Evolutionary conservation across 92 coral and sea anemone genomes (phyloP).

Genomic region (Paramuricea clavata): DNA sequence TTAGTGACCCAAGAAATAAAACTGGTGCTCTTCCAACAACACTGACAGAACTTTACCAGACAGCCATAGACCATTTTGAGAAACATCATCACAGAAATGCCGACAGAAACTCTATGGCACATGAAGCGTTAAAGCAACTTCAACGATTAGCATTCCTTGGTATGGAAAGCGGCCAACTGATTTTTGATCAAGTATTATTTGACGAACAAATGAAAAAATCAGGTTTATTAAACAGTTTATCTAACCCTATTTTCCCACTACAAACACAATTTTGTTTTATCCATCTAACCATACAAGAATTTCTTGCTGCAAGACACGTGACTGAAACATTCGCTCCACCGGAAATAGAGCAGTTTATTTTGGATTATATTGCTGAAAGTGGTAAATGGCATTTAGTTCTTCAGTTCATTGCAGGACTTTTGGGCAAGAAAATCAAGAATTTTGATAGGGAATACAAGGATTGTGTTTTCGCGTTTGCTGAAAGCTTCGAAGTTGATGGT

Average conservation of each 20-base stretch:
- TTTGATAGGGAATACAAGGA: background rate
- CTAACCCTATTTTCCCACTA: background rate
- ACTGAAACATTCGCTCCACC: background rate
- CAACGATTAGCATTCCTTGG: background rate
- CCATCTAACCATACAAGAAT: constrained; percentile 20
- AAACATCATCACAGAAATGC: background rate
- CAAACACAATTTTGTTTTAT: background rate
- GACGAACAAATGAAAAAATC: background rate
- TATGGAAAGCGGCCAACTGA: background rate
- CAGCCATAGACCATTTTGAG: background rate
- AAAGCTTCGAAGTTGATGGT: background rate
- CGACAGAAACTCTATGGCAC: background rate
- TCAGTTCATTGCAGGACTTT: constrained; percentile 21
- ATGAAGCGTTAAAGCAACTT: background rate
- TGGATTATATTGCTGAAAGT: background rate
- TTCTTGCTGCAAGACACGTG: constrained; percentile 10
- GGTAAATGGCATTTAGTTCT: constrained; percentile 10
- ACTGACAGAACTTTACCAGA: background rate
- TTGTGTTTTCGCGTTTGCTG: background rate
- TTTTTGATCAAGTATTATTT: background rate
- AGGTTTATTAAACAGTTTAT: background rate
- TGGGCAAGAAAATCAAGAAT: background rate
- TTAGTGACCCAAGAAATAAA: background rate
- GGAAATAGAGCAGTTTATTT: background rate
- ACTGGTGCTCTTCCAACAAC: constrained; percentile 5